Evolutionary conservation across 2,113 vertebrate species (phyloP).

Genomic region (Indri indri): DNA sequence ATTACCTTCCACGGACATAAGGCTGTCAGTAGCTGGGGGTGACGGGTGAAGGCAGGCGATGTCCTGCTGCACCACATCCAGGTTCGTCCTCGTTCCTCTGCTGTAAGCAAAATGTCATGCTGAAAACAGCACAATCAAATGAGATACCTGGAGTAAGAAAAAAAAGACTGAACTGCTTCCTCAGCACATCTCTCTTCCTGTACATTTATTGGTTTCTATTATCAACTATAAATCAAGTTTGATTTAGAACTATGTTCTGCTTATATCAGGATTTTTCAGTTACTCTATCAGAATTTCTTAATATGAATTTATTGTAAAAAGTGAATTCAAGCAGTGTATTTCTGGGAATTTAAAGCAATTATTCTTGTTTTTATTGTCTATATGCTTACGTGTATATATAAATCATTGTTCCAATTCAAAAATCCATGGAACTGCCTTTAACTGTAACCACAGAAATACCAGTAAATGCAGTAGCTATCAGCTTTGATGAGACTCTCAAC

Average conservation of each 20-base stretch:
- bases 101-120: slow-evolving; percentile 65
- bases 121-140: slow-evolving; percentile 66
- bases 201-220: slow-evolving; percentile 56
- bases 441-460: not conserved
- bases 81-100: slow-evolving; percentile 45
- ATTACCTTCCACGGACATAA: not conserved
- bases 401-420: not conserved
- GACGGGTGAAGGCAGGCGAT: not conserved
- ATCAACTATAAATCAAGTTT: slow-evolving; percentile 63
- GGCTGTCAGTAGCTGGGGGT: not conserved
- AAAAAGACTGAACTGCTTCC: not conserved
- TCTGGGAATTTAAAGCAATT: not conserved
- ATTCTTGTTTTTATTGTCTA: not conserved
- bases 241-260: slow-evolving; percentile 38
- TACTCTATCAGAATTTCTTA: slow-evolving; percentile 27
- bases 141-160: slow-evolving; percentile 59
- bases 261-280: slow-evolving; percentile 53
- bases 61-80: not conserved
- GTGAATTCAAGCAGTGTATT: not conserved
- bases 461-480: not conserved
- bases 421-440: not conserved
- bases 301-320: not conserved
- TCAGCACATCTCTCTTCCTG: slow-evolving; percentile 59
- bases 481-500: not conserved
- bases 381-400: not conserved